These are phyloP conservation scores for Hemibagrus guttatus DNA, from an alignment of 2,797 vertebrate genomes.

Conservation along the genomic window DNA sequence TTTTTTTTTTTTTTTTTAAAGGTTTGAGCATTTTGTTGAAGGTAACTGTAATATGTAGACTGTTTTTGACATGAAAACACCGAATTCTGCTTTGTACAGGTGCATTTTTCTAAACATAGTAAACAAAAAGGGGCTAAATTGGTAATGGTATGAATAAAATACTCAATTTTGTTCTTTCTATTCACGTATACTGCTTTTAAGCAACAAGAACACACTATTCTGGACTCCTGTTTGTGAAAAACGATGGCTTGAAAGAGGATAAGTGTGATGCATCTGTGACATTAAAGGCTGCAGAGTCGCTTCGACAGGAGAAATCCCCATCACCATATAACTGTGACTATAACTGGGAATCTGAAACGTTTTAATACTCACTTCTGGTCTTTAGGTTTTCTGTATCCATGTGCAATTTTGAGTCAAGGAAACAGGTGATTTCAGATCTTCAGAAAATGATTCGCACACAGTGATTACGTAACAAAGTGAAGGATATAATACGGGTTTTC, in stretches of 20 bases:
- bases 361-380: slow-evolving; percentile 50
- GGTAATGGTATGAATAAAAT: neutral
- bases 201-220: neutral
- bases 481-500: slow-evolving; percentile 99
- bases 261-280: too few relatives aligned
- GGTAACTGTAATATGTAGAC: too few relatives aligned
- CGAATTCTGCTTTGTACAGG: too few relatives aligned
- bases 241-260: neutral
- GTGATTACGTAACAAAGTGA: slow-evolving; percentile 43
- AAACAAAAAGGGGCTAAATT: neutral
- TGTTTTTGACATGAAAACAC: too few relatives aligned
- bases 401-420: slow-evolving; percentile 44
- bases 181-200: neutral
- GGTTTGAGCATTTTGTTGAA: too few relatives aligned
- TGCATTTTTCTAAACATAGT: too few relatives aligned
- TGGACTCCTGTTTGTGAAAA: neutral
- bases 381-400: slow-evolving; percentile 55
- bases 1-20: too few relatives aligned
- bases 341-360: neutral
- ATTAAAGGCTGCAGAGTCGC: neutral
- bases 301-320: neutral
- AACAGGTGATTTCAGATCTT: neutral
- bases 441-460: neutral
- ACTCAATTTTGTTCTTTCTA: neutral
- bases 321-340: neutral